Evolutionary conservation across 2,888 invertebrate genomes (phyloP).

Genomic region (Plusia festucae): DNA sequence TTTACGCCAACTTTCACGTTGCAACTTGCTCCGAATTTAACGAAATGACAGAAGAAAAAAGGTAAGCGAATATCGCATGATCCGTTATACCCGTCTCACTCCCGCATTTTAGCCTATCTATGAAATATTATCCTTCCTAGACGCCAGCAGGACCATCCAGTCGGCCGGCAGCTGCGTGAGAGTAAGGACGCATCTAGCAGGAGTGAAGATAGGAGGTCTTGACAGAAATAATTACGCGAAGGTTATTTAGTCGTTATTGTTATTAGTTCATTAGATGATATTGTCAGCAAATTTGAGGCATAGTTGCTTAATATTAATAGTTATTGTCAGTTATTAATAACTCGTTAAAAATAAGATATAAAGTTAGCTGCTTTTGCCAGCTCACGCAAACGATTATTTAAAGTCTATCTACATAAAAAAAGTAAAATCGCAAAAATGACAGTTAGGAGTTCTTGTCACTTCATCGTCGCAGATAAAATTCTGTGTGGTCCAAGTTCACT

Average conservation of each 20-base stretch:
- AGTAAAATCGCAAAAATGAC: constrained; percentile 15
- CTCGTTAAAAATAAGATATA: constrained; percentile 6
- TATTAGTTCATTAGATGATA: constrained; percentile 11
- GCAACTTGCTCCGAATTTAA: too few species aligned
- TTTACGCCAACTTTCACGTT: too few species aligned
- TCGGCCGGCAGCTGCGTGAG: constrained; percentile 4
- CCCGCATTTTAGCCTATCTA: too few species aligned
- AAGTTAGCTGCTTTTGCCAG: constrained; percentile 8
- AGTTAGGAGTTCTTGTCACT: constrained; percentile 19
- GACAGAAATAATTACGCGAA: constrained; percentile 10
- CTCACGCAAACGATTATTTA: constrained; percentile 16
- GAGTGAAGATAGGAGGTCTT: constrained; percentile 11
- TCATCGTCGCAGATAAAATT: too few species aligned
- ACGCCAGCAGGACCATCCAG: constrained; percentile 4
- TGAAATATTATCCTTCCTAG: constrained; percentile 1
- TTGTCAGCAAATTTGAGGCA: constrained; percentile 12
- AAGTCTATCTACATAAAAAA: constrained; percentile 20
- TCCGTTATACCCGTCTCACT: too few species aligned
- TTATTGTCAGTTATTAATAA: constrained; percentile 13
- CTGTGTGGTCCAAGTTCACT: too few species aligned
- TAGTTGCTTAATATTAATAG: constrained; percentile 12
- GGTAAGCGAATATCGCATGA: too few species aligned
- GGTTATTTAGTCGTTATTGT: constrained; percentile 11
- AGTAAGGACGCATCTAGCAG: constrained; percentile 6
- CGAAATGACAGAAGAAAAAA: too few species aligned